Evolutionary conservation across 1,140 invertebrate species (phyloP), one percentile per base, ranked within the genome.

Genomic region (Euwallacea similis): DNA sequence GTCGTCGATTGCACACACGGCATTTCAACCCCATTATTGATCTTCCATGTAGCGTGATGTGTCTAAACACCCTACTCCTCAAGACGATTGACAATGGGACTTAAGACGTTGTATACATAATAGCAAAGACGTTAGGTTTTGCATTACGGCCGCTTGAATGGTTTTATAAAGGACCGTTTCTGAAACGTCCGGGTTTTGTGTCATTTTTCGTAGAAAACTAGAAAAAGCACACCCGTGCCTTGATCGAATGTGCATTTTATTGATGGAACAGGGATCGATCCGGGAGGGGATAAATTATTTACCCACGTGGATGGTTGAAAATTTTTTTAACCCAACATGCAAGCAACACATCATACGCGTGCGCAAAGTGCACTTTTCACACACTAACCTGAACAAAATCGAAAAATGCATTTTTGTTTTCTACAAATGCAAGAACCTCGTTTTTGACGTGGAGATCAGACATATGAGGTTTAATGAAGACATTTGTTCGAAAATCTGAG

Each of bases 71-170:
- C 60, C 65, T 33, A 16, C 61, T 16, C 59, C 60, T 69, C 21
- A 69, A 62, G 67, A 54, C 67, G 58, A 62, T 53, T 69, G 67
- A 69, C 67, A 69, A 69, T 69, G 46, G 54, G 41, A 33, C 60
- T 69, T 62, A 69, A 69, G 67, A 69, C 43, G 42, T 69, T 62
- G 43, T 58, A 62, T 69, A 62, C 67, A 69, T 62, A 69, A 69
- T 69, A 42, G 67, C 60, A 58, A 53, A 69, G 67, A 69, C 67
- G 67, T 69, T 62, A 13, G 67, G 42, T 62, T 42, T 69, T 55
- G 59, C 58, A 13, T 69, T 69, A 69, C 58, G n/a, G 11, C 15
- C 67, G 67, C 56, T 61, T 60, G 58, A 44, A 53, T 42, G 56
- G 44, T n/a, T 62, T 13, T 54, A 69, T 69, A 61, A 62, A 69